A percentile compares a stretch with the other conserved stretches of the same genome.
Evolutionary conservation across 2,113 vertebrate genomes (phyloP).

Genomic region (Indicator maculatus): DNA sequence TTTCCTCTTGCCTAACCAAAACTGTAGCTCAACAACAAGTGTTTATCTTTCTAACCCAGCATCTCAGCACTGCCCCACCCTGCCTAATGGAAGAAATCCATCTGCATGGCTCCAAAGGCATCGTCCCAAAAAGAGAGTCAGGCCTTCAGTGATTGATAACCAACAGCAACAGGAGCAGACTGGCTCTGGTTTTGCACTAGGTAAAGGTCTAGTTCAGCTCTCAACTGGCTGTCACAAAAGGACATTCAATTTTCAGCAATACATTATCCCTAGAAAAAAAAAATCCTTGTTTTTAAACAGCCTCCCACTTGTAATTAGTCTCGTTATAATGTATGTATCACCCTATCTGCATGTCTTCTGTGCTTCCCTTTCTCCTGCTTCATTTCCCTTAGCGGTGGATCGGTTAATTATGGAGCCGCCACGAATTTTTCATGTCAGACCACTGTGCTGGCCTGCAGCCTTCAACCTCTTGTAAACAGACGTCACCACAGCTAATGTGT

Average conservation of each 20-base stretch:
- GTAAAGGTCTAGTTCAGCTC: neutral
- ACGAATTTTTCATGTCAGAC: constrained; percentile 40
- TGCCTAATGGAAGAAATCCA: neutral
- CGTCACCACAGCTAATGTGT: neutral
- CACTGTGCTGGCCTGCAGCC: constrained; percentile 50
- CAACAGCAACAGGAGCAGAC: neutral
- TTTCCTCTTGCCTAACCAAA: neutral
- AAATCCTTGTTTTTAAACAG: neutral
- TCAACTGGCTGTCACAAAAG: neutral
- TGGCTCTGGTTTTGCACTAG: neutral
- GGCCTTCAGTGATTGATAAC: neutral
- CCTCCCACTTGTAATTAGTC: neutral
- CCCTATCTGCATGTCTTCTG: constrained; percentile 1
- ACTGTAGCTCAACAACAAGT: neutral
- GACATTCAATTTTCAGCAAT: neutral
- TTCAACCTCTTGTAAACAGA: constrained; percentile 55
- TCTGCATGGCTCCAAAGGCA: neutral
- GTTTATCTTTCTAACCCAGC: neutral
- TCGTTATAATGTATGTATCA: neutral
- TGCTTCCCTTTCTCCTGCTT: constrained; percentile 27
- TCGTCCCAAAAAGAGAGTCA: neutral
- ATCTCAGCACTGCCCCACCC: neutral
- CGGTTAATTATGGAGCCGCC: constrained; percentile 35
- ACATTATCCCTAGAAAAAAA: neutral
- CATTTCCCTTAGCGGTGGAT: neutral